These are phyloP conservation scores for Cyprinodon diabolis DNA, from an alignment of 2,797 vertebrate genomes.

Conservation along the genomic window DNA sequence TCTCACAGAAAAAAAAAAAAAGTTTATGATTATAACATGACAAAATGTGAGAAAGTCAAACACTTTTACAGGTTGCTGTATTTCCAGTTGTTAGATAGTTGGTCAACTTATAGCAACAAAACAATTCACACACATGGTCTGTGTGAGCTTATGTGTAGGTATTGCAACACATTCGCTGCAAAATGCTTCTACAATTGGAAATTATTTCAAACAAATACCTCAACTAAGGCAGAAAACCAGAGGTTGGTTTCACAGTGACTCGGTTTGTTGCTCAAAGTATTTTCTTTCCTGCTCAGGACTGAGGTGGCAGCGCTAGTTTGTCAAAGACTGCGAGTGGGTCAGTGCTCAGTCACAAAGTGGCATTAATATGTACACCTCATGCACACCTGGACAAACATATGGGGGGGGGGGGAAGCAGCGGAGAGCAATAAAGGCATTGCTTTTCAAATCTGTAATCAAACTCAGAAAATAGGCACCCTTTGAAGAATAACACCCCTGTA, in stretches of 20 bases:
- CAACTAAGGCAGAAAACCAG: conserved; percentile 1
- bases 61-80: not conserved
- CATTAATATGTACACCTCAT: conserved; percentile 68
- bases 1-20: not conserved
- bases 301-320: conserved; percentile 49
- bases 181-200: not conserved
- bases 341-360: conserved; percentile 71
- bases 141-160: not conserved
- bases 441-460: conserved; percentile 40
- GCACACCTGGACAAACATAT: conserved; percentile 81
- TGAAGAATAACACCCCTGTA: conserved; percentile 24
- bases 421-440: conserved; percentile 39
- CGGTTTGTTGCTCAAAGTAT: conserved; percentile 52
- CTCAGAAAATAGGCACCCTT: conserved; percentile 30
- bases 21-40: not conserved
- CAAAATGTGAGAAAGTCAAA: not conserved
- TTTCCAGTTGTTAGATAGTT: not conserved
- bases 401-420: conserved; percentile 33
- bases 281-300: conserved; percentile 32
- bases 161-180: not conserved
- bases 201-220: conserved; percentile 17
- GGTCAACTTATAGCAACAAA: not conserved
- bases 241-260: conserved; percentile 39
- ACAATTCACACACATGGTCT: not conserved
- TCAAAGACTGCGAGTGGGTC: conserved; percentile 67